Evolutionary conservation across 2,797 vertebrate species (phyloP).

Genomic region (Chrysocyon brachyurus): DNA sequence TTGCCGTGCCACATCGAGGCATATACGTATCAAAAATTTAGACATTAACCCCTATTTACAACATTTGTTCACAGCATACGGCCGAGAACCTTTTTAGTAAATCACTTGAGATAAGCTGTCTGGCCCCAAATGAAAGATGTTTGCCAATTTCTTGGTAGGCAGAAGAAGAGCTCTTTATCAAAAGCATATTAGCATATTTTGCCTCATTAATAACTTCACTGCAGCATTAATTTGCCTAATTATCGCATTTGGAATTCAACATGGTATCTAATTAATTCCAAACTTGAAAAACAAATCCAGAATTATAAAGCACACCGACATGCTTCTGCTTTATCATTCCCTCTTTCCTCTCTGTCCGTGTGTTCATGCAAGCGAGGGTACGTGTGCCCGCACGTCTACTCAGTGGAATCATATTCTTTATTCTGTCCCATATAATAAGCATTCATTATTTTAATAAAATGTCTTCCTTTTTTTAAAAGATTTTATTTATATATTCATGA

Average conservation of each 20-base stretch:
- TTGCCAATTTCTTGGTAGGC: constrained; percentile 88
- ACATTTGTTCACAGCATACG: constrained; percentile 79
- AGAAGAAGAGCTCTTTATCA: constrained; percentile 89
- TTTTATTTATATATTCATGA: too few species aligned
- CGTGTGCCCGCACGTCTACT: neutral
- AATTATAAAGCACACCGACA: constrained; percentile 84
- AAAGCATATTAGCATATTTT: constrained; percentile 92
- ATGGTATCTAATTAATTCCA: constrained; percentile 90
- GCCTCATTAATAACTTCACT: constrained; percentile 91
- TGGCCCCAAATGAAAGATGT: constrained; percentile 89
- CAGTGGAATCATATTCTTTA: constrained; percentile 64
- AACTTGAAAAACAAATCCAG: constrained; percentile 80
- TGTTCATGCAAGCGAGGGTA: constrained; percentile 47
- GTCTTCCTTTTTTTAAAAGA: neutral
- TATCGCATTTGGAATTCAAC: constrained; percentile 91
- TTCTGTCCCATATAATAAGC: constrained; percentile 69
- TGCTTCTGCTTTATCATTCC: constrained; percentile 64
- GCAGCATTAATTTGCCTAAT: constrained; percentile 92
- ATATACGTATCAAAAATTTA: constrained; percentile 83
- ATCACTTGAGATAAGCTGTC: constrained; percentile 89
- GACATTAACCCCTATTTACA: constrained; percentile 87
- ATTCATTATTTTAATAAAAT: constrained; percentile 70
- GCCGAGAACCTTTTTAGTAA: constrained; percentile 83
- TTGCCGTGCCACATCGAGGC: constrained; percentile 53
- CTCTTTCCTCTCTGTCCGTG: constrained; percentile 49